phyloP scores from a whole-genome alignment of 2,797 vertebrate species.

The Lepilemur ruficaudatus region DNA sequence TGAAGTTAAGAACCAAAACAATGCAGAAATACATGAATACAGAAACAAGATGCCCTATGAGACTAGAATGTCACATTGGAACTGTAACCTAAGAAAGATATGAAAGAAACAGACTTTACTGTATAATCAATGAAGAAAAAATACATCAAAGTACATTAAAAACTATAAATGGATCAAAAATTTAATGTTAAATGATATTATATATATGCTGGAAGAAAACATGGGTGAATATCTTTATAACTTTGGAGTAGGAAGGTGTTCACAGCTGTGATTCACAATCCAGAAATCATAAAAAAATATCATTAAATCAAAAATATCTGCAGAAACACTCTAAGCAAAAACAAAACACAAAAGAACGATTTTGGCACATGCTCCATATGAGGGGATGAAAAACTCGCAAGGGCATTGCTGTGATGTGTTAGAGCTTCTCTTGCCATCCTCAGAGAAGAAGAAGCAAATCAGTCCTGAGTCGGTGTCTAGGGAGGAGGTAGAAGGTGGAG shows the following conservation, averaged over 20 bases:
- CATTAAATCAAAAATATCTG: neutral
- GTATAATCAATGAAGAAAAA: neutral
- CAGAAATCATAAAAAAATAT: neutral
- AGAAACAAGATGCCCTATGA: neutral
- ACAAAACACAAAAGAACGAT: neutral
- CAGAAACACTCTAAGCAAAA: neutral
- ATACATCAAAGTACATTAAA: neutral
- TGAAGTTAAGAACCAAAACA: neutral
- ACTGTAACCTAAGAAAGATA: neutral
- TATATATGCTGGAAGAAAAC: neutral
- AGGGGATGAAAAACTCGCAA: rapidly evolving
- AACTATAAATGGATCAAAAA: neutral
- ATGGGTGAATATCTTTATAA: neutral
- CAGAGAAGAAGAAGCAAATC: rapidly evolving
- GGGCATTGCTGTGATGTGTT: rapidly evolving
- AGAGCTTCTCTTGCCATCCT: neutral
- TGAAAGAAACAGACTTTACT: neutral
- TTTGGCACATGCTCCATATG: too few relatives aligned
- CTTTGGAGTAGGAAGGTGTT: neutral
- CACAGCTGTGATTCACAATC: neutral
- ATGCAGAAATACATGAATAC: neutral
- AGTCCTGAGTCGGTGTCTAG: neutral
- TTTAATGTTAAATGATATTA: neutral
- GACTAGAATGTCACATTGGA: neutral
- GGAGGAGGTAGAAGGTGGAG: neutral